Evolutionary conservation across 2,888 invertebrate genomes (phyloP), one percentile per base, ranked within the genome.

Genomic region (Nycteola revayana): DNA sequence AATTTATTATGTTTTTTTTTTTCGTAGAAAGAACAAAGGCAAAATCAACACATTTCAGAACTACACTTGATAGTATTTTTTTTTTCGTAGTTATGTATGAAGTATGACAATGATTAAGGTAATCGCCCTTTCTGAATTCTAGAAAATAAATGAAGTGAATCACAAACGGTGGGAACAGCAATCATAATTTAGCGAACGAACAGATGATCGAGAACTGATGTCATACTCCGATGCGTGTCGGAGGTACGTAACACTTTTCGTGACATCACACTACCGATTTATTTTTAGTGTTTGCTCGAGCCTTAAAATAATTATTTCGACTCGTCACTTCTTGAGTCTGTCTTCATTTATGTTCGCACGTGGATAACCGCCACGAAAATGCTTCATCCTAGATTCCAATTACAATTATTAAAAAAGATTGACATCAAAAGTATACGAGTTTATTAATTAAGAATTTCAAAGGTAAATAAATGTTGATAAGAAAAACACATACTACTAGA

Each of bases 241-340:
- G 60, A 53, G 66, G 68, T 81, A 78, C 81, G 85, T 78, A 81
- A 83, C 78, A 78, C 74, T 57, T 73, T 76, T 77, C 68, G 78
- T 86, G 85, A 86, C 86, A 85, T 86, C 86, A 86, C 83, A 82
- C 66, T 56, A 64, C 56, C 68, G 71, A 75, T 43, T 75, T 84
- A 85, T 83, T 77, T 79, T 82, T 80, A 75, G 78, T 66, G 66
- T 62, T 74, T 63, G 76, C 73, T 75, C 74, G 66, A 74, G 67
- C 80, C 79, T 79, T 77, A 74, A 79, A 81, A 81, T 81, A 81
- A 81, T 78, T 76, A 77, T 73, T 66, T 59, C 59, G 59, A 68
- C 59, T 71, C 75, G 72, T 72, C 73, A 71, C 65, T 65, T 63
- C 58, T 56, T 55, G 38, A 62, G 53, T 62, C 66, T 38, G 47